A percentile compares a stretch with the other conserved stretches of the same genome.
phyloP scores from a whole-genome alignment of 2,888 invertebrate species.

The Himalopsyche anomala region DNA sequence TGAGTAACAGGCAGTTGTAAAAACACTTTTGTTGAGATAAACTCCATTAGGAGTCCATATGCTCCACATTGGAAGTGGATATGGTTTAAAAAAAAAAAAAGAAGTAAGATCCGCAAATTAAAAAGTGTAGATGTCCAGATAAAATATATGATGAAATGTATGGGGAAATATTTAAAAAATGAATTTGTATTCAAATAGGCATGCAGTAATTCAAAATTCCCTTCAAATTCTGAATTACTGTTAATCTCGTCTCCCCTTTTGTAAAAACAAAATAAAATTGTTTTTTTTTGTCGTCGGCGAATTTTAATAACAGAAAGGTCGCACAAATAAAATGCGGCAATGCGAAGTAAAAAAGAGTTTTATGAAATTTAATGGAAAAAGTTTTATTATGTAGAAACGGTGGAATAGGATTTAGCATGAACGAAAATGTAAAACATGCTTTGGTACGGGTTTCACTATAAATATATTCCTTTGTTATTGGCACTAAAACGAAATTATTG shows the following conservation, averaged over 20 bases:
- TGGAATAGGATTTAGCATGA: not conserved
- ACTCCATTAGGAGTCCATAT: no score
- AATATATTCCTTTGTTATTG: not conserved
- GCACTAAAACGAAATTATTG: not conserved
- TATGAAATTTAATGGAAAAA: slow-evolving; percentile 6
- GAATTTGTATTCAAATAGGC: not conserved
- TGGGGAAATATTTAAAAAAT: not conserved
- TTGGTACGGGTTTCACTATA: not conserved
- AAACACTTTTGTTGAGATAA: no score
- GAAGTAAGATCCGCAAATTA: no score
- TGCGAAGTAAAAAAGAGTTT: not conserved
- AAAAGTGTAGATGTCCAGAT: no score
- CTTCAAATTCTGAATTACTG: not conserved
- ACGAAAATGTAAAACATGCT: not conserved
- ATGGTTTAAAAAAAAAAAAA: no score
- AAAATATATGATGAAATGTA: no score
- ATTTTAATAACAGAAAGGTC: slow-evolving; percentile 30
- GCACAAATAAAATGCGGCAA: not conserved
- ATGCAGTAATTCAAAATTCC: not conserved
- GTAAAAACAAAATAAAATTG: not conserved
- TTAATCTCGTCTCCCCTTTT: not conserved
- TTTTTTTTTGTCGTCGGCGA: not conserved
- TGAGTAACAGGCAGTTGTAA: no score
- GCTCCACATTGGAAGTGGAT: no score
- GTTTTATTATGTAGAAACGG: not conserved